phyloP scores from a whole-genome alignment of 2,113 vertebrate genomes.

The Dromaius novaehollandiae region DNA sequence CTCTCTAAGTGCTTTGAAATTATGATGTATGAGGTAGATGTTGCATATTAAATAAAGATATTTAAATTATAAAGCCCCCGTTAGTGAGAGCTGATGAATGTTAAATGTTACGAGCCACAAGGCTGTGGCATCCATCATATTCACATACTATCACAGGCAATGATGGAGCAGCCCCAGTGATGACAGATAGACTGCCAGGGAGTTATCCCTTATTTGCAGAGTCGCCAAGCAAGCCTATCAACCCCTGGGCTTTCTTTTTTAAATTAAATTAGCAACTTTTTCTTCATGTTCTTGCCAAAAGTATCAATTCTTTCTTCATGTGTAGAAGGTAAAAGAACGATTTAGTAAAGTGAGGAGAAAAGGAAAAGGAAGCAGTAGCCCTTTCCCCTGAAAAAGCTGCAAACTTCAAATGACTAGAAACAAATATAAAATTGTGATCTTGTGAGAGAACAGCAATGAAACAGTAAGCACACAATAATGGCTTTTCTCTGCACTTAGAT shows the following conservation, averaged over 20 bases:
- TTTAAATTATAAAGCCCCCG: constrained; percentile 91
- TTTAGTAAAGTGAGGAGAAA: constrained; percentile 41
- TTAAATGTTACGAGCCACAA: constrained; percentile 81
- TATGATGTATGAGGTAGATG: constrained; percentile 91
- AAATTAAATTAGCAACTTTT: constrained; percentile 89
- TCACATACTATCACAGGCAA: constrained; percentile 89
- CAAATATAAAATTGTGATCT: constrained; percentile 81
- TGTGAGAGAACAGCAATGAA: constrained; percentile 74
- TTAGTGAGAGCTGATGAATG: constrained; percentile 83
- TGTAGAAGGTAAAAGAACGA: constrained; percentile 55
- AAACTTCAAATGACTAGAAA: constrained; percentile 73
- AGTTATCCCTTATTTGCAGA: constrained; percentile 87
- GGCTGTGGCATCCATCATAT: constrained; percentile 88
- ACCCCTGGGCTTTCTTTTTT: constrained; percentile 46
- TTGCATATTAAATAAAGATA: constrained; percentile 91
- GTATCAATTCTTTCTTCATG: constrained; percentile 73
- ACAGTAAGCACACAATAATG: constrained; percentile 80
- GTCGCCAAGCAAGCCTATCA: constrained; percentile 75
- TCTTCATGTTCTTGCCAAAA: constrained; percentile 69
- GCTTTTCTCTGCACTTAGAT: constrained; percentile 83
- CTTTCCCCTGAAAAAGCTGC: constrained; percentile 44
- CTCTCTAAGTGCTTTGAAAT: constrained; percentile 98
- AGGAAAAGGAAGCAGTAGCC: constrained; percentile 22
- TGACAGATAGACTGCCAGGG: constrained; percentile 92
- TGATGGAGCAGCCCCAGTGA: constrained; percentile 87